Percentiles rank a stretch among this genome's conserved stretches.
phyloP scores from a whole-genome alignment of 92 coral and sea anemone genomes.

The Epizoanthus stellaris region DNA sequence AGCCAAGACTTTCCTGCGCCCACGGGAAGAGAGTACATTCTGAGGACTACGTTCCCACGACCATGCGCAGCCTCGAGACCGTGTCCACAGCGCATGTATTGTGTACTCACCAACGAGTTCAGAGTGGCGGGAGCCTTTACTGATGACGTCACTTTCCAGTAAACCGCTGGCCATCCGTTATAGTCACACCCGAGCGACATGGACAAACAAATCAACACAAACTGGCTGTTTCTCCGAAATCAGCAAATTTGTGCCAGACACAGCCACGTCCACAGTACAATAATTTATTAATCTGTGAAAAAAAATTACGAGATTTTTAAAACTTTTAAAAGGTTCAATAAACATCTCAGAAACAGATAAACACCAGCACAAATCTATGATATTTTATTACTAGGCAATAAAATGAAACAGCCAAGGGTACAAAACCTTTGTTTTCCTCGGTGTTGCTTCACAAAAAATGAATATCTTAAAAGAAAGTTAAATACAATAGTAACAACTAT shows the following conservation, averaged over 20 bases:
- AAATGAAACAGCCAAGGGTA: background rate
- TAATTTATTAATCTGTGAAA: background rate
- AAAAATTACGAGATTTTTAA: background rate
- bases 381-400: background rate
- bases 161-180: background rate
- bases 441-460: background rate
- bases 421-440: background rate
- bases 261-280: background rate
- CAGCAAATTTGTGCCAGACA: background rate
- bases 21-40: constrained; percentile 94
- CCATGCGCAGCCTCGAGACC: constrained; percentile 90
- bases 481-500: background rate
- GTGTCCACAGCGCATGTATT: constrained; percentile 97
- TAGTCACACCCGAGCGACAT: background rate
- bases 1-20: constrained; percentile 89
- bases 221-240: background rate
- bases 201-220: background rate
- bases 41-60: constrained; percentile 87
- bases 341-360: background rate
- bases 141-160: constrained; percentile 92
- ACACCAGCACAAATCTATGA: background rate
- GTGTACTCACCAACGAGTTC: constrained; percentile 96
- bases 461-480: background rate
- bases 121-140: constrained; percentile 97
- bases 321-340: background rate